Percentiles rank a stretch among this genome's conserved stretches.
These are phyloP conservation scores for Astropecten irregularis DNA, from an alignment of 53 echinoderm and acorn worm genomes.

Conservation along the genomic window DNA sequence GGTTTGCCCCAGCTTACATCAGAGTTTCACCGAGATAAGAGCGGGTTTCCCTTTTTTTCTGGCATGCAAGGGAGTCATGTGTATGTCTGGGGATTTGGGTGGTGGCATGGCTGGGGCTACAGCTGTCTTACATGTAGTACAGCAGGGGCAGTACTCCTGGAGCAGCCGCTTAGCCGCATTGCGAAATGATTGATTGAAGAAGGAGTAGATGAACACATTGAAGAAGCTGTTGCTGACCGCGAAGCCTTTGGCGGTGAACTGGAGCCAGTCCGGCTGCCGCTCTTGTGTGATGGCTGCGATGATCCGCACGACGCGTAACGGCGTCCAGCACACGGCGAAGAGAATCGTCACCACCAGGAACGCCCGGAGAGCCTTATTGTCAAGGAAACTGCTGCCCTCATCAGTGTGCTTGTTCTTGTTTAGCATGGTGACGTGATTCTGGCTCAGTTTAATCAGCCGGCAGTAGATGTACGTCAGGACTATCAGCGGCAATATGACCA, in stretches of 20 bases:
- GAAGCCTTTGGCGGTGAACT: slow-evolving; percentile 27
- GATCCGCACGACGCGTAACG: slow-evolving; percentile 42
- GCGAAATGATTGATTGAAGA: slow-evolving; percentile 44
- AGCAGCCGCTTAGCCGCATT: slow-evolving; percentile 10
- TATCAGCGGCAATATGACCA: slow-evolving; percentile 16
- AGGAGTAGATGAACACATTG: slow-evolving; percentile 40
- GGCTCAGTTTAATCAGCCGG: slow-evolving; percentile 38
- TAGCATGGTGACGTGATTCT: slow-evolving; percentile 13
- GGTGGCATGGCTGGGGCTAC: slow-evolving; percentile 9
- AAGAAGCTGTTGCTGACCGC: slow-evolving; percentile 48
- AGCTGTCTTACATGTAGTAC: not conserved
- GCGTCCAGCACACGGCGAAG: slow-evolving; percentile 57
- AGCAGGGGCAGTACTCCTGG: not conserved
- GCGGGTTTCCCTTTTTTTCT: not conserved
- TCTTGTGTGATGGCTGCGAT: not conserved
- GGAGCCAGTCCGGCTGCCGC: not conserved
- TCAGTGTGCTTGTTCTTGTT: not conserved
- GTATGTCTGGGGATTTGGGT: too few relatives aligned
- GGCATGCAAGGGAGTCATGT: not conserved
- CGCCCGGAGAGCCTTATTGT: slow-evolving; percentile 39
- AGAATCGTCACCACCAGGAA: slow-evolving; percentile 39
- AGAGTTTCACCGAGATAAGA: slow-evolving; percentile 23
- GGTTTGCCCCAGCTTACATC: too few relatives aligned
- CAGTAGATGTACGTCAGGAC: slow-evolving; percentile 28
- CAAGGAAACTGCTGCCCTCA: not conserved